These are phyloP conservation scores for Drosophila recens DNA, from an alignment of 2,888 invertebrate species.

Conservation along the genomic window DNA sequence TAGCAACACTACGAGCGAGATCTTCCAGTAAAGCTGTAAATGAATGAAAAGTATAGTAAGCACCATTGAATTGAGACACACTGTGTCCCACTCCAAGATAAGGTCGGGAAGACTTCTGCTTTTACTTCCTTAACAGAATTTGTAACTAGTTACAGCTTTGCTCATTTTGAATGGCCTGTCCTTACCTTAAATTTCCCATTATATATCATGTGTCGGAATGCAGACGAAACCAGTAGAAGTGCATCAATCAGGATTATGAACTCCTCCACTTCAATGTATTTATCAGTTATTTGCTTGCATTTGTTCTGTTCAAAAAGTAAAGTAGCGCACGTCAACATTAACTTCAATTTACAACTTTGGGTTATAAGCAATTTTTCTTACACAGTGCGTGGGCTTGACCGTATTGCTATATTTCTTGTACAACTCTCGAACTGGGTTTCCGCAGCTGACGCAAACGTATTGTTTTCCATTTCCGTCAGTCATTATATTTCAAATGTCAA, in stretches of 20 bases:
- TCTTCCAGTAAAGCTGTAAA: slow-evolving; percentile 90
- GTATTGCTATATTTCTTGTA: slow-evolving; percentile 90
- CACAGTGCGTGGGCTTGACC: slow-evolving; percentile 91
- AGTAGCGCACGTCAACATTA: neutral
- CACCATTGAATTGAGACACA: neutral
- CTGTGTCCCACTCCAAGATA: neutral
- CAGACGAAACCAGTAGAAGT: slow-evolving; percentile 91
- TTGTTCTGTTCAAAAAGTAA: slow-evolving; percentile 87
- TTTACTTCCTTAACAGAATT: no score
- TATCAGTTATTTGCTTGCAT: slow-evolving; percentile 92
- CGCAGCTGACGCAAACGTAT: slow-evolving; percentile 89
- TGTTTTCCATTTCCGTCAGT: slow-evolving; percentile 37
- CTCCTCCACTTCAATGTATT: slow-evolving; percentile 96
- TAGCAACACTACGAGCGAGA: slow-evolving; percentile 91
- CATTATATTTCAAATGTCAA: slow-evolving; percentile 28
- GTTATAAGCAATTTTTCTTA: slow-evolving; percentile 85
- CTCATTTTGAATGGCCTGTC: neutral
- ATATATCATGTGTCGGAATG: slow-evolving; percentile 93
- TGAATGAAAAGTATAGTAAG: slow-evolving; percentile 32
- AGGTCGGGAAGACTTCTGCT: no score
- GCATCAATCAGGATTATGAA: slow-evolving; percentile 94
- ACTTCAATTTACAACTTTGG: neutral
- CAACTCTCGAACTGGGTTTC: slow-evolving; percentile 87
- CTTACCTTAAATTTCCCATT: slow-evolving; percentile 92
- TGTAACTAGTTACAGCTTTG: neutral